These are phyloP conservation scores for Drosophila funebris DNA, from an alignment of 1,140 invertebrate genomes.

Conservation along the genomic window DNA sequence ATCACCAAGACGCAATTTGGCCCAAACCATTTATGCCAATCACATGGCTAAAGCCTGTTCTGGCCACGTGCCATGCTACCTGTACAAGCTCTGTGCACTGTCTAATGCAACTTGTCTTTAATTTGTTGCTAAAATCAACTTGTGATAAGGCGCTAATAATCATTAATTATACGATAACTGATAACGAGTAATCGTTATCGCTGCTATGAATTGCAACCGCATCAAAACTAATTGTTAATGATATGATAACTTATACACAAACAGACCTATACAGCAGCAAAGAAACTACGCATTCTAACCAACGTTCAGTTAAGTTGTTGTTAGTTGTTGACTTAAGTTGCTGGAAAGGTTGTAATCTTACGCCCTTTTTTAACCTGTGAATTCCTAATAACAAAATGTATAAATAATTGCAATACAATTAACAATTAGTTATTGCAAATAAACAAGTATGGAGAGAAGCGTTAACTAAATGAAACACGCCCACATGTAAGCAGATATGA, in stretches of 20 bases:
- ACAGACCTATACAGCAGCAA: neutral
- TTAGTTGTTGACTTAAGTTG: too few relatives aligned
- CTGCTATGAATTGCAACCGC: conserved; percentile 18
- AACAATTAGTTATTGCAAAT: neutral
- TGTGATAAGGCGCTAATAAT: conserved; percentile 2
- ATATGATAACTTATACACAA: neutral
- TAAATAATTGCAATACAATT: neutral
- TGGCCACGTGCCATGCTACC: conserved; percentile 9
- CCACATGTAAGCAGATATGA: neutral
- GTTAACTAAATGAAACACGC: conserved; percentile 5
- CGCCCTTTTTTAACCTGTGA: too few relatives aligned
- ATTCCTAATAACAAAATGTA: neutral
- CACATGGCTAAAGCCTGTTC: neutral
- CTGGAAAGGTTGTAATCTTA: neutral
- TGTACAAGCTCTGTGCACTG: neutral
- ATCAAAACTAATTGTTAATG: conserved; percentile 12
- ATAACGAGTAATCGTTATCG: conserved; percentile 16
- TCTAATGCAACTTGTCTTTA: too few relatives aligned
- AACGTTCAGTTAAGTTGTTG: neutral
- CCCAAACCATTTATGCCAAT: neutral
- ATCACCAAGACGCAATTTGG: neutral
- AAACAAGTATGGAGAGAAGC: neutral
- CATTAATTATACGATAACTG: conserved; percentile 6
- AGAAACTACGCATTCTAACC: neutral
- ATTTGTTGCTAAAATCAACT: neutral